Evolutionary conservation across 2,888 invertebrate genomes (phyloP), one percentile per base, ranked within the genome.

Genomic region (Coenonympha glycerion): DNA sequence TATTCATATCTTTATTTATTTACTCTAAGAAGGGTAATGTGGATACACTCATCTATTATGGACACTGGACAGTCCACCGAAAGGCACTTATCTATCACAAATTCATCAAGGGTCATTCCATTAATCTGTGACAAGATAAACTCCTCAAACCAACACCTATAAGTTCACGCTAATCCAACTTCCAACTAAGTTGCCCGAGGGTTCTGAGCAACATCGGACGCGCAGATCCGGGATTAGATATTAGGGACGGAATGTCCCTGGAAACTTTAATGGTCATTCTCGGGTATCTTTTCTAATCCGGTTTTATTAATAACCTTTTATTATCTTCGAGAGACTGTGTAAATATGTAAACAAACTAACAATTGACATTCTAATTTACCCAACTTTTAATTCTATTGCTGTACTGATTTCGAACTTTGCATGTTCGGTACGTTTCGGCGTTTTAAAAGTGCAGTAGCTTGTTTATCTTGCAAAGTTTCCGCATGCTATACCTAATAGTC

Each of bases 141-240:
- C 24, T 34, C 22, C 24, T 34, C 9, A 45, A 33, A 22, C 19
- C 31, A 31, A 42, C 45, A 34, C 34, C 45, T 34, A 44, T 33
- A 45, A 45, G 34, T 45, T 45, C 18, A 21, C 33, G 39, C 49
- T 64, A 61, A 66, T 64, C 63, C 60, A 58, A 58, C 60, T 58
- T 49, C 54, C 52, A 65, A 64, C 62, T 64, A 63, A 60, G 60
- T 64, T 63, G 62, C 66, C 62, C 61, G 53, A n/a, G n/a, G n/a
- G n/a, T n/a, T n/a, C 57, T 48, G 50, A 50, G 37, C 44, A 50
- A 28, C 37, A 44, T 47, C 52, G 48, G 56, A 58, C 56, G 59
- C 61, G 62, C 61, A 65, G 59, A n/a, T n/a, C 59, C 48, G 34
- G 55, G 64, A 63, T 63, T 61, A 63, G 59, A 52, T 58, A 16